Percentiles rank a stretch among this genome's conserved stretches.
These are phyloP conservation scores for Perognathus longimembris DNA, from an alignment of 2,113 vertebrate species.

Conservation along the genomic window DNA sequence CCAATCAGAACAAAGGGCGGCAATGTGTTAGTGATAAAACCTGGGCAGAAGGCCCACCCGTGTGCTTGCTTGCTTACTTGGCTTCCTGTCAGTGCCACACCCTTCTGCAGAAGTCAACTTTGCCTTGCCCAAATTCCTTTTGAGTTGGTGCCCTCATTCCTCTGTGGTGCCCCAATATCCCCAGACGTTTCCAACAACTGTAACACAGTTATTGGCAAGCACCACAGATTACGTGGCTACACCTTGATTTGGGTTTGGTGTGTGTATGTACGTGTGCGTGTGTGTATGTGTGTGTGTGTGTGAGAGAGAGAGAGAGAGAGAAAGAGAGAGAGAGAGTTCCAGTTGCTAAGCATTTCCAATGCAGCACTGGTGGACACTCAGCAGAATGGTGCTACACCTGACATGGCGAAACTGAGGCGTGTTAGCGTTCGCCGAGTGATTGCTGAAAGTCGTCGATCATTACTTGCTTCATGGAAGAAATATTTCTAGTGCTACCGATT, in stretches of 20 bases:
- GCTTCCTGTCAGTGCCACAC: no score
- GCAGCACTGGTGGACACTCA: background rate
- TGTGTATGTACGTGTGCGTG: background rate
- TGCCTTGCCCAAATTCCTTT: no score
- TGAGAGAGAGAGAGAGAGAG: background rate
- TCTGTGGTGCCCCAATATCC: no score
- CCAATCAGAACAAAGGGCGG: no score
- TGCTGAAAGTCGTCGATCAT: constrained; percentile 55
- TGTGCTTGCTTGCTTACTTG: no score
- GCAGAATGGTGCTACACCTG: background rate
- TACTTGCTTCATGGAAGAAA: constrained; percentile 72
- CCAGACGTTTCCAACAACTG: no score
- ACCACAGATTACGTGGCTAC: background rate
- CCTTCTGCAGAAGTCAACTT: no score
- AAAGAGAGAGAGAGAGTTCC: background rate
- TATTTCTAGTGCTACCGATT: constrained; percentile 70
- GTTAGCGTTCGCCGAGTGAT: background rate
- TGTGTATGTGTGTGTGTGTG: background rate
- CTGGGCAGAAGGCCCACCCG: no score
- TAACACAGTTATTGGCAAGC: background rate
- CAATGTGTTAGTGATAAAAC: no score
- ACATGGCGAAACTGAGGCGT: background rate
- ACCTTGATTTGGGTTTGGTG: background rate
- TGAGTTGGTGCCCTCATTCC: no score
- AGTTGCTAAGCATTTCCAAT: background rate